Evolutionary conservation across 1,140 invertebrate species (phyloP).

Genomic region (Lordiphosa mommai): DNA sequence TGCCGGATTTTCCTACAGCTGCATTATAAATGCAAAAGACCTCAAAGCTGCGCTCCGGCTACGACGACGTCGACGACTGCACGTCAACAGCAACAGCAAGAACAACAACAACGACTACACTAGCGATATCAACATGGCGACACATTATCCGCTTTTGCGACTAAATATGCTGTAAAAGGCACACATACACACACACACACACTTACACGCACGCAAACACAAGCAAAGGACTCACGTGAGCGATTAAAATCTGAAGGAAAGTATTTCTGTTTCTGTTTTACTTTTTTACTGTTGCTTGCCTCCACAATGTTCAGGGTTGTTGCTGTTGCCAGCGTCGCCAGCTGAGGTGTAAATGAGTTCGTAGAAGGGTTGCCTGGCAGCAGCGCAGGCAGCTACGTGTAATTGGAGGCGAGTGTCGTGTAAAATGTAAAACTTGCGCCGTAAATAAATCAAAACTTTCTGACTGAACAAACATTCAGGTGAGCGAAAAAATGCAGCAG

Average conservation of each 20-base stretch:
- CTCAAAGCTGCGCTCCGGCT: constrained; percentile 29
- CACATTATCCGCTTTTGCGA: constrained; percentile 59
- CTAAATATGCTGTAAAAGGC: constrained; percentile 47
- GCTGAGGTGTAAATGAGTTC: constrained; percentile 71
- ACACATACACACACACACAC: constrained; percentile 15
- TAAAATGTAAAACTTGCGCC: constrained; percentile 77
- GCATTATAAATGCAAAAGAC: constrained; percentile 50
- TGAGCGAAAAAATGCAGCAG: constrained; percentile 74
- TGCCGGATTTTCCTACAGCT: background rate
- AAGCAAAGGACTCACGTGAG: constrained; percentile 65
- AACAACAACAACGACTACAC: constrained; percentile 33
- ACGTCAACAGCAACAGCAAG: constrained; percentile 2
- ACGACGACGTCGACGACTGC: constrained; percentile 30
- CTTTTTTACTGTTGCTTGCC: constrained; percentile 11
- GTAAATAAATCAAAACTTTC: constrained; percentile 79
- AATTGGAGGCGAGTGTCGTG: constrained; percentile 77
- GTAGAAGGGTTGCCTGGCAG: constrained; percentile 46
- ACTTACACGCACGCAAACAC: background rate
- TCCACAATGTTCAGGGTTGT: constrained; percentile 32
- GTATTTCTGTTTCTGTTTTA: constrained; percentile 57
- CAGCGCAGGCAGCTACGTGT: constrained; percentile 51
- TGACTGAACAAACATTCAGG: constrained; percentile 78
- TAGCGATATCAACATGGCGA: constrained; percentile 50
- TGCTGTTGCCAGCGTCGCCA: constrained; percentile 23
- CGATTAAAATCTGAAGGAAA: constrained; percentile 76